A percentile compares a stretch with the other conserved stretches of the same genome.
Conservation (phyloP, 2,888 invertebrate genomes). For the Melanchra persicariae region DNA sequence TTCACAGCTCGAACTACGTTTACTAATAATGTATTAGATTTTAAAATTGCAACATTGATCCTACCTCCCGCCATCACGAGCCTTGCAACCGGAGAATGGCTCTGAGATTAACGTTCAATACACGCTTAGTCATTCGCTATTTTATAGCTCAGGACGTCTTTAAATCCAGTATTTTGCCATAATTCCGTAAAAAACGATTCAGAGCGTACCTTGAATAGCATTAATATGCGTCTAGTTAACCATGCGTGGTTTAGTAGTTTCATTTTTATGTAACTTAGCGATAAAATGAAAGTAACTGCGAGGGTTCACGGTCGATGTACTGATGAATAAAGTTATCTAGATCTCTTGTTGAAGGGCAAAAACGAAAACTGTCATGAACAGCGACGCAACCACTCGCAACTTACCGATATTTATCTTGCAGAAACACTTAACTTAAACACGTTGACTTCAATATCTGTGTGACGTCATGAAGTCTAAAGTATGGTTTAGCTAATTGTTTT, state of each 20-base stretch:
- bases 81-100: conserved; percentile 49
- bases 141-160: conserved; percentile 11
- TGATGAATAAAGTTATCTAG: conserved; percentile 4
- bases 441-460: neutral
- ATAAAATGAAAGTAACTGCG: conserved; percentile 46
- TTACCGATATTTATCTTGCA: neutral
- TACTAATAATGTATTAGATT: conserved; percentile 58
- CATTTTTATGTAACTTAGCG: conserved; percentile 24
- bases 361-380: neutral
- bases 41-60: conserved; percentile 64
- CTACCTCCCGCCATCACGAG: conserved; percentile 55
- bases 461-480: conserved; percentile 25
- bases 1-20: conserved; percentile 53
- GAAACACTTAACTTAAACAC: too few species aligned
- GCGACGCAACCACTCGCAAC: neutral
- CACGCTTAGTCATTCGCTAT: conserved; percentile 35
- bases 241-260: conserved; percentile 25
- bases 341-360: conserved; percentile 8
- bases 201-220: neutral
- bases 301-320: conserved; percentile 33
- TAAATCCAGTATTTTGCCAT: conserved; percentile 11
- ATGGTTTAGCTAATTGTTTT: conserved; percentile 60
- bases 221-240: conserved; percentile 31
- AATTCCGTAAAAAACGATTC: conserved; percentile 6
- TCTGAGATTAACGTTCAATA: conserved; percentile 45